phyloP scores from a whole-genome alignment of 2,888 invertebrate species.

The Cremastinae sp. region DNA sequence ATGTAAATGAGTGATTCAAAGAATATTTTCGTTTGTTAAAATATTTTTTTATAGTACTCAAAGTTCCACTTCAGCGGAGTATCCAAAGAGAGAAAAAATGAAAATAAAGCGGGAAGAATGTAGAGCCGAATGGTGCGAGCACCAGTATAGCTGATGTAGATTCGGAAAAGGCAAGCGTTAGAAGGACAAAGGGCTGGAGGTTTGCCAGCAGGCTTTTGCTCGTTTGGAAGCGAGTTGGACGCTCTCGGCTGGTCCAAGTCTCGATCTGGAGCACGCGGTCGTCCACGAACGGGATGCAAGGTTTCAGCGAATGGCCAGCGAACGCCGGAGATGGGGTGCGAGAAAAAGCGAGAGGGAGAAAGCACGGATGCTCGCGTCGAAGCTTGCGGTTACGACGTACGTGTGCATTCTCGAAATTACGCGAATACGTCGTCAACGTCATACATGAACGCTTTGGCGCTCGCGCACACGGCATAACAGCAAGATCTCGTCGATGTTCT shows the following conservation, averaged over 20 bases:
- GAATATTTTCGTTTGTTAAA: too few relatives aligned
- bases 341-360: conserved; percentile 20
- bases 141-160: conserved; percentile 32
- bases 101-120: conserved; percentile 1
- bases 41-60: too few relatives aligned
- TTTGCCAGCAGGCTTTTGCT: conserved; percentile 65
- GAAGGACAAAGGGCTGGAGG: conserved; percentile 68
- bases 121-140: conserved; percentile 21
- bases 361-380: conserved; percentile 7
- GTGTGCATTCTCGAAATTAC: conserved; percentile 48
- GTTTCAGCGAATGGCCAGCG: conserved; percentile 33
- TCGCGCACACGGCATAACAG: neutral
- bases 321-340: conserved; percentile 8
- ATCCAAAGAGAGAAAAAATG: neutral
- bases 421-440: conserved; percentile 29
- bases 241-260: conserved; percentile 2
- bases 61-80: too few relatives aligned
- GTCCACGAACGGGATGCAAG: conserved; percentile 40
- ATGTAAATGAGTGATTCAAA: too few relatives aligned
- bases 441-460: neutral
- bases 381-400: conserved; percentile 43
- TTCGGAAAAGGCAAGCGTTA: conserved; percentile 35
- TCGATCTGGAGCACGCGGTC: conserved; percentile 17
- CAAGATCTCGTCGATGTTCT: neutral
- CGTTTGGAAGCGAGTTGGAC: conserved; percentile 16